A percentile compares a stretch with the other conserved stretches of the same genome.
These are phyloP conservation scores for Callitettix versicolor DNA, from an alignment of 1,140 invertebrate genomes.

Conservation along the genomic window DNA sequence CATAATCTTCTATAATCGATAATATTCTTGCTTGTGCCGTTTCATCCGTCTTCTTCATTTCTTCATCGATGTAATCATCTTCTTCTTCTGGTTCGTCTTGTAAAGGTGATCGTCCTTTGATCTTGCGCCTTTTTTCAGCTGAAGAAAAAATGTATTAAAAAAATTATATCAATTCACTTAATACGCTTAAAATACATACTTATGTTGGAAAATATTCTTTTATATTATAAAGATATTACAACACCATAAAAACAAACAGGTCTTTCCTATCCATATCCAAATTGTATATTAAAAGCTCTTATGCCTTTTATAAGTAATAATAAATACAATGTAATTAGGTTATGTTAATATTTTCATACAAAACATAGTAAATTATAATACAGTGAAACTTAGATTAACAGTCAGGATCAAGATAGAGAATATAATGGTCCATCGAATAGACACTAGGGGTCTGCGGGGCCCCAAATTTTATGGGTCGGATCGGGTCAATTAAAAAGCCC, in stretches of 20 bases:
- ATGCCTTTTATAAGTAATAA: no score
- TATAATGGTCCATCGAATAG: no score
- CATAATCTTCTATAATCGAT: slow-evolving; percentile 70
- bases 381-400: no score
- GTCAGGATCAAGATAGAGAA: no score
- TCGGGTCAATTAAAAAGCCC: no score
- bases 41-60: slow-evolving; percentile 59
- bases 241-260: not conserved
- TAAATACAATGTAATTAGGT: no score
- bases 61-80: slow-evolving; percentile 70
- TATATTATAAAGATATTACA: not conserved
- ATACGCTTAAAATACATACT: not conserved
- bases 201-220: not conserved
- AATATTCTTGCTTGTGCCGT: slow-evolving; percentile 62
- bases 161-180: not conserved
- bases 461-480: no score
- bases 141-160: slow-evolving; percentile 13
- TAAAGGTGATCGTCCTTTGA: slow-evolving; percentile 43
- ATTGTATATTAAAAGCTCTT: no score
- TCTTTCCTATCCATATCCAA: not conserved
- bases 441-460: no score
- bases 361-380: no score
- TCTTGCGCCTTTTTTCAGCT: slow-evolving; percentile 48
- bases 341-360: no score
- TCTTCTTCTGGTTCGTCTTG: slow-evolving; percentile 46